Evolutionary conservation across 2,797 vertebrate species (phyloP).

Genomic region (Acrossocheilus wenchowensis): DNA sequence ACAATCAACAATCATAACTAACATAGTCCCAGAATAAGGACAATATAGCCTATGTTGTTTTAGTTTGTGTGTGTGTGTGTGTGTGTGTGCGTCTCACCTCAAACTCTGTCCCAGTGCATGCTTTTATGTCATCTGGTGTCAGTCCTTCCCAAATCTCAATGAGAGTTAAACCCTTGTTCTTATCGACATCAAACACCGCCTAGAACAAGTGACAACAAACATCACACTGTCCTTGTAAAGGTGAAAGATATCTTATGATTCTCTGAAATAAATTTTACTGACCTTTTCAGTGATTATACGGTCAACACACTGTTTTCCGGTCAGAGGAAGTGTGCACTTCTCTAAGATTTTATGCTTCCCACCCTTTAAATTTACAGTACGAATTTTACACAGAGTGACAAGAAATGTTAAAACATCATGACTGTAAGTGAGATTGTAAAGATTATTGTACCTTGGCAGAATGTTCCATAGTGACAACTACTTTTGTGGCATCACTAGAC

Average conservation of each 20-base stretch:
- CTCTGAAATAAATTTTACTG: not conserved
- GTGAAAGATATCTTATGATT: not conserved
- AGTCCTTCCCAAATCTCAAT: conserved; percentile 56
- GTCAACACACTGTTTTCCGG: conserved; percentile 85
- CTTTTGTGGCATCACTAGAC: conserved; percentile 92
- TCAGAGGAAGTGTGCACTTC: conserved; percentile 83
- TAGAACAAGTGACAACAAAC: conserved; percentile 22
- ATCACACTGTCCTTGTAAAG: not conserved
- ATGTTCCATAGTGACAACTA: conserved; percentile 96
- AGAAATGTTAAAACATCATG: not conserved
- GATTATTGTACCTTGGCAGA: conserved; percentile 80
- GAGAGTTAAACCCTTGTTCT: conserved; percentile 52
- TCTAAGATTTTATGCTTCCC: conserved; percentile 87
- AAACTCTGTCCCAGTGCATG: conserved; percentile 55
- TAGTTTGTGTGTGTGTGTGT: not conserved
- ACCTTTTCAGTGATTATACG: conserved; percentile 90
- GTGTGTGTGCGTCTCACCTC: conserved; percentile 12
- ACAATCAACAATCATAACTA: conserved; percentile 1
- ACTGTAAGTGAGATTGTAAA: not conserved
- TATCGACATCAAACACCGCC: conserved; percentile 48
- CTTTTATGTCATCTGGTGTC: conserved; percentile 53
- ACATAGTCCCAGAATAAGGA: not conserved
- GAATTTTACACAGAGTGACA: not conserved
- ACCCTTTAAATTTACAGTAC: conserved; percentile 69
- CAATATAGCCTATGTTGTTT: not conserved